These are phyloP conservation scores for Cebus imitator DNA, from an alignment of 2,113 vertebrate species.

Conservation along the genomic window DNA sequence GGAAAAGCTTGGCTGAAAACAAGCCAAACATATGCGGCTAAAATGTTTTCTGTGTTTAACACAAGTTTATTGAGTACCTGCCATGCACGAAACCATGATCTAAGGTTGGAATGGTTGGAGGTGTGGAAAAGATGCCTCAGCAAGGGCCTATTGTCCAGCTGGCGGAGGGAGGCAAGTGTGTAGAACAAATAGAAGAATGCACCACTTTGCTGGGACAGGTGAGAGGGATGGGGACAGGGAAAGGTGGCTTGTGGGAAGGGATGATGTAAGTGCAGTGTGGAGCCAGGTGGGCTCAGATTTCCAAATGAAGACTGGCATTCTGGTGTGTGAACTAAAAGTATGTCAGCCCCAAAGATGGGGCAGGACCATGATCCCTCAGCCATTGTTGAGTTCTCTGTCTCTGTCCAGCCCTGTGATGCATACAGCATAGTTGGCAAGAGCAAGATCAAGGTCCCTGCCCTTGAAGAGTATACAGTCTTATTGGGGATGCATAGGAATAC, in stretches of 20 bases:
- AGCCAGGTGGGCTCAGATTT: not conserved
- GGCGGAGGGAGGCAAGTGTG: not conserved
- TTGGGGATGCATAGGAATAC: not conserved
- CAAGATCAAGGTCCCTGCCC: not conserved
- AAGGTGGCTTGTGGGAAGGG: not conserved
- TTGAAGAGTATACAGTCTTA: not conserved
- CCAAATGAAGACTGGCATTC: not conserved
- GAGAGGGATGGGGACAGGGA: not conserved
- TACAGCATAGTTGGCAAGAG: not conserved
- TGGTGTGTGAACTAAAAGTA: too few species aligned
- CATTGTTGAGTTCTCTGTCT: not conserved
- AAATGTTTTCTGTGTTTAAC: slow-evolving; percentile 62
- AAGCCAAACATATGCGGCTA: slow-evolving; percentile 52
- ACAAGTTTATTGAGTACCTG: slow-evolving; percentile 28
- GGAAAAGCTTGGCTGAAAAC: slow-evolving; percentile 70
- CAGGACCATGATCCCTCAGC: not conserved
- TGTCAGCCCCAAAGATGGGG: not conserved
- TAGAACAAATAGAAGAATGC: not conserved
- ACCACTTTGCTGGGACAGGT: not conserved
- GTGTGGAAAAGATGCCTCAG: not conserved
- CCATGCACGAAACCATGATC: not conserved
- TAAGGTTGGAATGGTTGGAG: not conserved
- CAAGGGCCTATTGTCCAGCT: not conserved
- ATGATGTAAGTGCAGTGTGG: not conserved
- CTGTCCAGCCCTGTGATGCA: not conserved